Conservation (phyloP, 2,113 vertebrate species). For the Cynocephalus volans region DNA sequence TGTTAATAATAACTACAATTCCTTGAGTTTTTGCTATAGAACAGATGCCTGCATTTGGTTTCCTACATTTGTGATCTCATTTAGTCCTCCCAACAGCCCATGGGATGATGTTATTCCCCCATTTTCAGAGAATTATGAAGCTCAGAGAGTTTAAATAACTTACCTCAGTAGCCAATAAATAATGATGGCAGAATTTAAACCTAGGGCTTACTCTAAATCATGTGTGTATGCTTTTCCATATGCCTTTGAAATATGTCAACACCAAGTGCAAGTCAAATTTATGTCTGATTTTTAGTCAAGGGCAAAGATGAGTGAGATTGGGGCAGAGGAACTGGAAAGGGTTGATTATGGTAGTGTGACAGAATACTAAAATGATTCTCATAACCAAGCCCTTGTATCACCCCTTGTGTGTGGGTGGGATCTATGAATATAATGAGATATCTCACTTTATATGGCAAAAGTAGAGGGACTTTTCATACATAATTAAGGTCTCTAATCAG, state of each 20-base stretch:
- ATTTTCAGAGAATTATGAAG: neutral
- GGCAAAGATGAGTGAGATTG: neutral
- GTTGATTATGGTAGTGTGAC: neutral
- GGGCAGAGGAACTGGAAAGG: neutral
- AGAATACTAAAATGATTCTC: neutral
- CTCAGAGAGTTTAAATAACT: neutral
- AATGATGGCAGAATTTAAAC: neutral
- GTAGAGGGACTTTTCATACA: neutral
- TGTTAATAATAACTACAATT: neutral
- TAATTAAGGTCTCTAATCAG: neutral
- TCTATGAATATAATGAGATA: neutral
- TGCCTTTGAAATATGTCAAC: neutral
- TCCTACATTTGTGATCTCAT: neutral
- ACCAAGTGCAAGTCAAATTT: neutral
- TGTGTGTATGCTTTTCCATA: neutral
- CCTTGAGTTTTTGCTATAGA: neutral
- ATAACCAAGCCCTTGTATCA: neutral
- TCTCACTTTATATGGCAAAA: neutral
- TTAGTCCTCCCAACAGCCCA: neutral
- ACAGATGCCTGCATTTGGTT: neutral
- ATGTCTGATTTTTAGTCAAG: slow-evolving; percentile 6
- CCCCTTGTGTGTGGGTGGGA: neutral
- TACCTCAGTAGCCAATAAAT: neutral
- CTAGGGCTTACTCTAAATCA: neutral
- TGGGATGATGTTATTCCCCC: neutral